Evolutionary conservation across 2,797 vertebrate genomes (phyloP), one percentile per base, ranked within the genome.

Genomic region (Sebastiscus albofasciatus): DNA sequence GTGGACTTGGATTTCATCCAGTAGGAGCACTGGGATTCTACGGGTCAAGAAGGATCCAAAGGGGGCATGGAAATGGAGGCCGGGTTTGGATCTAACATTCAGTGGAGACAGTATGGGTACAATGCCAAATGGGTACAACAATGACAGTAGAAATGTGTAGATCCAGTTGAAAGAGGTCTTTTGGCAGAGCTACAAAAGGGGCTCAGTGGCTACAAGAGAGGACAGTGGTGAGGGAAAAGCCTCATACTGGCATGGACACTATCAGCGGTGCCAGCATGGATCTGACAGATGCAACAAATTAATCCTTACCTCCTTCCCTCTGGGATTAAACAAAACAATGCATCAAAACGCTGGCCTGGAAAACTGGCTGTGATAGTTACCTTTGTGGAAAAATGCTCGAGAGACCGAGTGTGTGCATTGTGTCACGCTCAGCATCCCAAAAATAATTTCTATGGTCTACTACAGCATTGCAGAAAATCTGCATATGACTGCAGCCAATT

Each of bases 251-350:
- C 90, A 87, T 67, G 83, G 84, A 83, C 90, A 88, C 82, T 92
- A 93, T 93, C 90, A 87, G 83, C 46, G 2, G 72, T 89, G 92
- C 87, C 93, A 93, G 90, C 88, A 69, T 75, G 84, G 72, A 69
- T 87, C 81, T 87, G 90, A 92, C 92, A 92, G 92, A 95, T 92
- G 89, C 90, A 89, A 91, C 91, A 92, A 90, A 94, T 91, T 89
- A 93, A 95, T 94, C 90, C 87, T 80, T 88, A 88, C 90, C 91
- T 87, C 82, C 87, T 80, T 77, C 79, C 77, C 72, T 67, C 27
- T 81, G 87, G 89, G 87, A 94, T 92, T 92, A 80, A 87, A 89
- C 78, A 85, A 90, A 89, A 93, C 92, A 93, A 93, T 91, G 77
- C 85, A 90, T 92, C 85, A 85, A 85, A 89, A 92, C 86, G 8